These are phyloP conservation scores for Electrophaes corylata DNA, from an alignment of 2,888 invertebrate species.

Conservation along the genomic window DNA sequence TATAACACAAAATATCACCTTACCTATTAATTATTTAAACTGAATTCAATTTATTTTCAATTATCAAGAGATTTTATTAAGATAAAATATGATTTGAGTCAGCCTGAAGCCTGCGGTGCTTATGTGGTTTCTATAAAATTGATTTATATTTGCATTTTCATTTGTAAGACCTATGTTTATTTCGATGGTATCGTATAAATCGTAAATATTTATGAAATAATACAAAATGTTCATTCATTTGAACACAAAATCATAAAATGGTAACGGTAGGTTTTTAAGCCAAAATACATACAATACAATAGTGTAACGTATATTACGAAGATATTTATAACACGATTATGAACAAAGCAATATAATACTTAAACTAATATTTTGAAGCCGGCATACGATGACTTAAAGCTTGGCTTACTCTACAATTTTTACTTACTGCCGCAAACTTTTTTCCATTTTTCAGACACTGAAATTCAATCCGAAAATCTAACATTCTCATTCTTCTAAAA, in stretches of 20 bases:
- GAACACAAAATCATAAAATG: neutral
- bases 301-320: constrained; percentile 10
- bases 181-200: neutral
- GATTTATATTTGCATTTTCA: too few relatives aligned
- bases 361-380: constrained; percentile 38
- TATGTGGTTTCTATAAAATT: neutral
- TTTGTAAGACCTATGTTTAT: neutral
- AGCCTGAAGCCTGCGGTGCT: neutral
- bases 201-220: neutral
- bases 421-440: constrained; percentile 83
- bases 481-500: constrained; percentile 69
- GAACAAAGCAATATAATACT: constrained; percentile 29
- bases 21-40: constrained; percentile 1
- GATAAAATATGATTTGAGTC: neutral
- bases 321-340: constrained; percentile 12
- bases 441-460: constrained; percentile 83
- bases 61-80: neutral
- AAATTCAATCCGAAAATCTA: constrained; percentile 79
- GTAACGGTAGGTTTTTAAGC: neutral
- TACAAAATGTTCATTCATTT: neutral
- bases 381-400: constrained; percentile 53
- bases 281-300: constrained; percentile 19
- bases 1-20: constrained; percentile 3
- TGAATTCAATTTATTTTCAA: neutral
- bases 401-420: constrained; percentile 66